Evolutionary conservation across 1,140 invertebrate genomes (phyloP).

Genomic region (Scaptomyza montana): DNA sequence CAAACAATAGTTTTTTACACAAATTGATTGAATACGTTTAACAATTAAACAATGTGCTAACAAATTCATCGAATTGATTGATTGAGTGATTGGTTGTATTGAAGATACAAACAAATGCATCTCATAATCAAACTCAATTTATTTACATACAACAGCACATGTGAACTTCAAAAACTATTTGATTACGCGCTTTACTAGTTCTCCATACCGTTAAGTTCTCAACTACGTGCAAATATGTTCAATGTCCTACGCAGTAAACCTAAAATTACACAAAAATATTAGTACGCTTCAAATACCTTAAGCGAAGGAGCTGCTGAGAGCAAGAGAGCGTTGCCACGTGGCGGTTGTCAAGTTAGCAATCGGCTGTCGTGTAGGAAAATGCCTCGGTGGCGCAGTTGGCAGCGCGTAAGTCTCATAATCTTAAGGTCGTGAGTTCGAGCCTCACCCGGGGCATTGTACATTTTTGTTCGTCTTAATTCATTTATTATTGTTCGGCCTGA

Average conservation of each 20-base stretch:
- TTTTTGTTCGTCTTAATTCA: slow-evolving; percentile 83
- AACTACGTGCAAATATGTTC: slow-evolving; percentile 70
- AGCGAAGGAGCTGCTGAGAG: background rate
- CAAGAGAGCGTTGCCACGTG: slow-evolving; percentile 49
- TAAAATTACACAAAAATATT: too few relatives aligned
- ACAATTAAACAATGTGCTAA: too few relatives aligned
- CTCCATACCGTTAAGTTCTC: slow-evolving; percentile 20
- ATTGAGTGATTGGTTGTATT: slow-evolving; percentile 12
- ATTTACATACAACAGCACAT: slow-evolving; percentile 1
- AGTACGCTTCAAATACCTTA: background rate
- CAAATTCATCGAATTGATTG: slow-evolving; percentile 22
- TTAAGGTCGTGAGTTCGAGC: slow-evolving; percentile 98
- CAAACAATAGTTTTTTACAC: background rate
- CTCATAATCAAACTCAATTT: background rate
- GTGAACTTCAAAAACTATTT: slow-evolving; percentile 5
- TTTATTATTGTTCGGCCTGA: slow-evolving; percentile 7
- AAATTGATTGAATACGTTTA: slow-evolving; percentile 19
- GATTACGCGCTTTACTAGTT: slow-evolving; percentile 31
- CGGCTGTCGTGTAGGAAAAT: slow-evolving; percentile 19
- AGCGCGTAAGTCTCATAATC: slow-evolving; percentile 99
- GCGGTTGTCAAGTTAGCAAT: slow-evolving; percentile 38
- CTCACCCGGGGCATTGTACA: slow-evolving; percentile 92
- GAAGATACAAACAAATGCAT: too few relatives aligned
- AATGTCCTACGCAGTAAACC: background rate
- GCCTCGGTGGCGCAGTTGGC: slow-evolving; percentile 96